These are phyloP conservation scores for Piscicola geometra DNA, from an alignment of 2,888 invertebrate genomes.

Conservation along the genomic window DNA sequence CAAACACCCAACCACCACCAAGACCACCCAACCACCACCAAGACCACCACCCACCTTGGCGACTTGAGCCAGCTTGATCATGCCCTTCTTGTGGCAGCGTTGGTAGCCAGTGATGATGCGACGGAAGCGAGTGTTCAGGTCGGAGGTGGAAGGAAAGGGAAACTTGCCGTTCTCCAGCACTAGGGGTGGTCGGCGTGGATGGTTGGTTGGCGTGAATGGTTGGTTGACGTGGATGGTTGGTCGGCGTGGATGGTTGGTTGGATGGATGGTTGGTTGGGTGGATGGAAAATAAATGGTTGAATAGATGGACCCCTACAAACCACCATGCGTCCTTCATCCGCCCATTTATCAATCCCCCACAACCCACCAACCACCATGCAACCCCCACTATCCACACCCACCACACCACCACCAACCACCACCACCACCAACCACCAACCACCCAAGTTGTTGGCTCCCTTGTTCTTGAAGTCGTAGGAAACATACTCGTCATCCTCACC, in stretches of 20 bases:
- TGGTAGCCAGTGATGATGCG: constrained; percentile 92
- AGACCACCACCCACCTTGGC: constrained; percentile 56
- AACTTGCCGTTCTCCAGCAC: constrained; percentile 47
- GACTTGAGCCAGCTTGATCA: constrained; percentile 62
- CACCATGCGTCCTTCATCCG: not conserved
- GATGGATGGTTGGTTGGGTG: too few relatives aligned
- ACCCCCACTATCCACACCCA: too few relatives aligned
- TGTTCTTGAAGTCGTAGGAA: constrained; percentile 21
- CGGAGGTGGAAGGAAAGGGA: constrained; percentile 62
- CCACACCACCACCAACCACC: too few relatives aligned
- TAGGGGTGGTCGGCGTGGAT: too few relatives aligned
- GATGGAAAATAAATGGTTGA: too few relatives aligned
- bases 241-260: too few relatives aligned
- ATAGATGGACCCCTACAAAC: too few relatives aligned
- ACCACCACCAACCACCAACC: not conserved
- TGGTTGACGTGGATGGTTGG: too few relatives aligned
- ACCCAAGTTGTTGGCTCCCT: constrained; percentile 5
- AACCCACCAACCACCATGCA: too few relatives aligned
- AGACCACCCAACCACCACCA: not conserved
- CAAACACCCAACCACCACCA: not conserved
- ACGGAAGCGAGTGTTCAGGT: constrained; percentile 85
- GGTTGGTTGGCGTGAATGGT: too few relatives aligned
- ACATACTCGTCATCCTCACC: constrained; percentile 27
- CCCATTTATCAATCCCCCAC: not conserved
- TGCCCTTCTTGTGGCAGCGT: constrained; percentile 78